Base-by-base conservation (phyloP, 2,888 invertebrate species). In the Mylabris sibirica region DNA sequence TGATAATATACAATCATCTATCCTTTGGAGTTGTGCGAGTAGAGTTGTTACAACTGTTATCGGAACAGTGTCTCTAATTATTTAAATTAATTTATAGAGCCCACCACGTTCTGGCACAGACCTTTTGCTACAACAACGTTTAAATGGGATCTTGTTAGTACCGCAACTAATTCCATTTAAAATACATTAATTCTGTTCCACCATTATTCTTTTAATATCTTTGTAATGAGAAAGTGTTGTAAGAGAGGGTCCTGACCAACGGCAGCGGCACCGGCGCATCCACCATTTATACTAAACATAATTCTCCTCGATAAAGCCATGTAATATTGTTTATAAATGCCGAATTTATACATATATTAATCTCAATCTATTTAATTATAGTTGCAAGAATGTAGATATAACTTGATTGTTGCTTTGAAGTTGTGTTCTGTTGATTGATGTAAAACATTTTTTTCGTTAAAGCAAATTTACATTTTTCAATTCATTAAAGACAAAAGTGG, bases 41-140 rank as follows among this genome's bases (percentile, higher is more conserved):
- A 60, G 66, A 61, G 57, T 53, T 53, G 59, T 14, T 66, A 38
- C 70, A 64, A 67, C 67, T 71, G 71, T 71, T 75, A 75, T 75
- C 74, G 69, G 71, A 70, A 73, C 72, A 71, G 67, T 64, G 73
- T 68, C 69, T 75, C 73, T 75, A 73, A 75, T 75, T 75, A 75
- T 75, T 75, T 72, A 72, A 75, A 75, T 75, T 73, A 73, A 75
- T 75, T 75, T 75, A 72, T 74, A 72, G 72, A 63, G 70, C 67
- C 62, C 60, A 67, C 59, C 22, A 53, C 24, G 24, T 53, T 53
- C 53, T 24, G 20, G 53, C 20, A 53, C 53, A 53, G 22, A 53
- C 53, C 53, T 53, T 53, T 53, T 22, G 12, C 17, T 20, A 49
- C 3, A 49, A 8, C 11, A 64, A 61, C 59, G 64, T 66, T 61